phyloP scores from a whole-genome alignment of 2,888 invertebrate species.

The Chalcosyrphus nemorum region DNA sequence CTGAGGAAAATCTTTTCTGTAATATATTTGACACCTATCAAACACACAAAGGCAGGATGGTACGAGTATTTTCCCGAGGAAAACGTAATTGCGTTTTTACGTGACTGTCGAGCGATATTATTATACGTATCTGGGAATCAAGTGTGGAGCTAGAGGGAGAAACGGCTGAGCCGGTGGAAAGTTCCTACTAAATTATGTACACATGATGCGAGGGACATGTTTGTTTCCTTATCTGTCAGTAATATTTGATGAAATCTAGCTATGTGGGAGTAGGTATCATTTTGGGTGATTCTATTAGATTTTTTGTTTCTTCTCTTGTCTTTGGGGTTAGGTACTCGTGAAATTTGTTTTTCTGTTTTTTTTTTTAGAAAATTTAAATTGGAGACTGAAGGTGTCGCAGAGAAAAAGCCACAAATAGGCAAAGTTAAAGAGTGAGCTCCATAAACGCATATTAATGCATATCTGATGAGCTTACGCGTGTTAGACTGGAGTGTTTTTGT shows the following conservation, averaged over 20 bases:
- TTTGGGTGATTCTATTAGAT: slow-evolving; percentile 31
- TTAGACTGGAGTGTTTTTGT: too few species aligned
- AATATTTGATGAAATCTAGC: slow-evolving; percentile 60
- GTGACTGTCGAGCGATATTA: slow-evolving; percentile 75
- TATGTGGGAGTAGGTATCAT: slow-evolving; percentile 7
- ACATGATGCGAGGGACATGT: slow-evolving; percentile 44
- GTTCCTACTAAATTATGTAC: slow-evolving; percentile 48
- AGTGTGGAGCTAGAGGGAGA: slow-evolving; percentile 18
- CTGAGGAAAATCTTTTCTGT: slow-evolving; percentile 45
- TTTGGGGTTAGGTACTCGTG: not conserved
- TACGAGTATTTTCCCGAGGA: slow-evolving; percentile 48
- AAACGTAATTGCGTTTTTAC: slow-evolving; percentile 76
- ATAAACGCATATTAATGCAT: too few species aligned
- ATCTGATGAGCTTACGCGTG: too few species aligned
- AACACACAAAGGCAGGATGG: slow-evolving; percentile 59
- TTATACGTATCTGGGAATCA: slow-evolving; percentile 29
- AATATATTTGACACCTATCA: slow-evolving; percentile 65
- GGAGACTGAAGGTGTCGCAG: too few species aligned
- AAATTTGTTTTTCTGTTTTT: not conserved
- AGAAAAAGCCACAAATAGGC: too few species aligned
- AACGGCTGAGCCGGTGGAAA: slow-evolving; percentile 5
- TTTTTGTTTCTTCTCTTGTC: too few species aligned
- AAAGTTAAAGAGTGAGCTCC: too few species aligned
- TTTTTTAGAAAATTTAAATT: not conserved
- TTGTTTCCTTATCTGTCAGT: slow-evolving; percentile 46